Evolutionary conservation across 1,140 invertebrate genomes (phyloP), one percentile per base, ranked within the genome.

Genomic region (Cotesia chilonis): DNA sequence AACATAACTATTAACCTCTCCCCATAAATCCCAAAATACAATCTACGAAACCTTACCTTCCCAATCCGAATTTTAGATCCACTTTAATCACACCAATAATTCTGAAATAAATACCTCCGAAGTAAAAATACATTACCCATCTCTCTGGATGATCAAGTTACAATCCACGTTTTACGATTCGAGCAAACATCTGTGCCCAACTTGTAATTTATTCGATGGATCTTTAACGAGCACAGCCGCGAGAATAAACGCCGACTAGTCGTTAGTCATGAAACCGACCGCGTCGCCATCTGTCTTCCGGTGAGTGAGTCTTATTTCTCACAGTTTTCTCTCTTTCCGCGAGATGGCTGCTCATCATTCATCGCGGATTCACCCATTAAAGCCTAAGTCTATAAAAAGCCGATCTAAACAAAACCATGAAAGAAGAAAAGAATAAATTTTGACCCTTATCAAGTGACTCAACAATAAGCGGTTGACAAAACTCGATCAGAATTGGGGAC

Each of bases 221-320:
- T 60, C 17, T 60, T 60, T 60, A 60, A 60, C 59, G 59, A 60
- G 59, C 59, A 60, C 20, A 60, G 59, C 59, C 59, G 59, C 59
- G 20, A 60, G 59, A 36, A 60, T 36, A 60, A 36, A 60, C 28
- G 20, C 20, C 4, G 9, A 60, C 36, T 60, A 28, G 20, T 28
- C 59, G 59, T 36, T 28, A 35, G 59, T 60, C 59, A 60, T 60
- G 59, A 60, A 60, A 60, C 4, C 1, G 28, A 12, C 59, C 6
- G 38, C n/a, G 1, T 6, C n/a, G 10, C 61, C 61, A 17, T n/a
- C 37, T 64, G n/a, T 41, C 10, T 10, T 14, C 14, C 4, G 20
- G 2, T 14, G 37, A 28, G 36, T 41, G 12, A 41, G 38, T 6
- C n/a, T 28, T 5, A 2, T 20, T 28, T 36, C 1, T 6, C 12